Evolutionary conservation across 2,888 invertebrate genomes (phyloP), one percentile per base, ranked within the genome.

Genomic region (Melipona beecheii): DNA sequence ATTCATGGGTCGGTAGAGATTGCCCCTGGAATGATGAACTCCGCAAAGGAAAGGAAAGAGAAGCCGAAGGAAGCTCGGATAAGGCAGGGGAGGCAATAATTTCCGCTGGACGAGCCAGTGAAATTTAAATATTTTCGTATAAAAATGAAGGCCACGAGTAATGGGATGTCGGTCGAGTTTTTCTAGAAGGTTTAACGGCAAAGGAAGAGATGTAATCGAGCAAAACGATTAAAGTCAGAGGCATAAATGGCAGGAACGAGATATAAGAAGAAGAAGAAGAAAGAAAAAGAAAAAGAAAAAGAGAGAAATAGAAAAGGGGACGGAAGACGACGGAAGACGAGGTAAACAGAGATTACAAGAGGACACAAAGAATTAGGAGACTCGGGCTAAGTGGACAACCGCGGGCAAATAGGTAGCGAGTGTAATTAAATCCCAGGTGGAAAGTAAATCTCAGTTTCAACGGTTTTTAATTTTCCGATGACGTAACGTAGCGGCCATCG

Each of bases 381-480:
- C 43, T 43, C 43, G 43, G 76, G 64, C 77, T 73, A 76, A 68
- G 69, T 84, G 76, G 73, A 81, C 83, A 86, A 71, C 81, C 84
- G 0, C 31, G 17, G 87, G 90, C 87, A 65, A 36, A 65, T 36
- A 65, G 36, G 64, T 87, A 27, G 89, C 86, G 83, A 90, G 87
- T 89, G 90, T 90, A 92, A 93, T 93, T 92, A 91, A 92, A 92
- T 92, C 92, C 91, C 90, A 91, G 89, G 92, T 92, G 89, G 88
- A 92, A 31, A 91, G 89, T 90, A 89, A 91, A 91, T 92, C 90
- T 92, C 89, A 90, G 90, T 91, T 91, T 91, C 88, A 90, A 90
- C 86, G 88, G 90, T 92, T 92, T 92, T 93, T 90, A 89, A 92
- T 91, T 91, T 27, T 88, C 85, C 87, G 89, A 86, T 87, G 86